Evolutionary conservation across 2,888 invertebrate genomes (phyloP).

Genomic region (Augiades crinisus): DNA sequence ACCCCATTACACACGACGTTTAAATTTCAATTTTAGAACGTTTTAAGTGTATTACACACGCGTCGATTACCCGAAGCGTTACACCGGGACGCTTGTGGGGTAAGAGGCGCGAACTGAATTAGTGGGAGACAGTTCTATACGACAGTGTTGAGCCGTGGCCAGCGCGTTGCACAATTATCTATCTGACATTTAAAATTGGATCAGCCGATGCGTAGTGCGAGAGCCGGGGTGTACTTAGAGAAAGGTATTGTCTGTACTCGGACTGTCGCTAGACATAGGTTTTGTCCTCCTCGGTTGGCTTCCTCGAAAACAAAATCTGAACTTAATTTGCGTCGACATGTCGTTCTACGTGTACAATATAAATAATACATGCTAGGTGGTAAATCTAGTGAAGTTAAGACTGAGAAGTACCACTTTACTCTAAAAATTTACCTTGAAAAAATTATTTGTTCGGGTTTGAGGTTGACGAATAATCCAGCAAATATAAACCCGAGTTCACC

Average conservation of each 20-base stretch:
- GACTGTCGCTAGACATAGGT: too few species aligned
- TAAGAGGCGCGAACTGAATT: conserved; percentile 54
- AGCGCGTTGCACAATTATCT: conserved; percentile 77
- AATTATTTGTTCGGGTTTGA: too few species aligned
- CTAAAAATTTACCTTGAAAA: too few species aligned
- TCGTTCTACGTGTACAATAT: too few species aligned
- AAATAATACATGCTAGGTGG: too few species aligned
- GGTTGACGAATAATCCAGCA: too few species aligned
- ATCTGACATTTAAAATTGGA: conserved; percentile 81
- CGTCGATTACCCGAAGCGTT: conserved; percentile 24
- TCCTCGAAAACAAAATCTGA: too few species aligned
- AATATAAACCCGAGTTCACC: too few species aligned
- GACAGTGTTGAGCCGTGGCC: conserved; percentile 65
- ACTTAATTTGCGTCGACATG: too few species aligned
- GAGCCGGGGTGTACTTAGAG: conserved; percentile 7
- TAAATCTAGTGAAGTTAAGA: too few species aligned
- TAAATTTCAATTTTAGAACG: conserved; percentile 16
- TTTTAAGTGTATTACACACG: conserved; percentile 16
- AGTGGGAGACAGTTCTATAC: conserved; percentile 56
- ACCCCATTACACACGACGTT: conserved; percentile 19
- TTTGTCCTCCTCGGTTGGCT: too few species aligned
- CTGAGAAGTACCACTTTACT: too few species aligned
- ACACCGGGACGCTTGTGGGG: conserved; percentile 40
- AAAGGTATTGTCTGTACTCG: conserved; percentile 14
- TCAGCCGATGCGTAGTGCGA: conserved; percentile 53